Evolutionary conservation across 2,888 invertebrate genomes (phyloP).

Genomic region (Anthrax anthrax): DNA sequence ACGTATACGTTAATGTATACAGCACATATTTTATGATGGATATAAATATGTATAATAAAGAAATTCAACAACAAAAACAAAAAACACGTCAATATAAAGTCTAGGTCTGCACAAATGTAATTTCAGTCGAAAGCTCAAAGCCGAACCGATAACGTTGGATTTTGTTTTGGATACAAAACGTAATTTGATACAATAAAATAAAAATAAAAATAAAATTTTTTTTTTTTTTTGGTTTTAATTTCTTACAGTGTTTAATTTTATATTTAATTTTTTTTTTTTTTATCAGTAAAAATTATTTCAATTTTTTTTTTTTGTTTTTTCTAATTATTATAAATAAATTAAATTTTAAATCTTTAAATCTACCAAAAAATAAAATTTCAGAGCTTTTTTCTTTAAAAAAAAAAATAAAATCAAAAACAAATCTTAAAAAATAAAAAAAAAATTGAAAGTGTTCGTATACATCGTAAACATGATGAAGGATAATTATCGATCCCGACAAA

Average conservation of each 20-base stretch:
- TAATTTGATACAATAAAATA: not conserved
- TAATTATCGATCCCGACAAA: not conserved
- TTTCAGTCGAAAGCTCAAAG: constrained; percentile 21
- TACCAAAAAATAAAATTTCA: not conserved
- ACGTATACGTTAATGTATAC: too few species aligned
- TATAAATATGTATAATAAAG: too few species aligned
- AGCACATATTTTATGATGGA: too few species aligned
- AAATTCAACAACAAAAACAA: too few species aligned
- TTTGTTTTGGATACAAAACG: not conserved
- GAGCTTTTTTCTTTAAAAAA: not conserved
- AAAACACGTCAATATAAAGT: constrained; percentile 3
- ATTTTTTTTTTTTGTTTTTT: not conserved
- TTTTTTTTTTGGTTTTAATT: not conserved
- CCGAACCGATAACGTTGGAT: constrained; percentile 20
- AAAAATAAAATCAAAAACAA: not conserved
- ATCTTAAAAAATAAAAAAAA: not conserved
- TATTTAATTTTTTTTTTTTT: not conserved
- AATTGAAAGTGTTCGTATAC: not conserved
- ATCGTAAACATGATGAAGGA: not conserved
- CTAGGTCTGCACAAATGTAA: constrained; percentile 4
- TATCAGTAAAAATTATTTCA: not conserved
- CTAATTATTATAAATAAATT: too few species aligned
- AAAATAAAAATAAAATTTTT: not conserved
- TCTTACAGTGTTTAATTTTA: not conserved
- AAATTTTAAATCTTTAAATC: too few species aligned